Base-by-base conservation (phyloP, 2,888 invertebrate species). In the Troilus luridus region DNA sequence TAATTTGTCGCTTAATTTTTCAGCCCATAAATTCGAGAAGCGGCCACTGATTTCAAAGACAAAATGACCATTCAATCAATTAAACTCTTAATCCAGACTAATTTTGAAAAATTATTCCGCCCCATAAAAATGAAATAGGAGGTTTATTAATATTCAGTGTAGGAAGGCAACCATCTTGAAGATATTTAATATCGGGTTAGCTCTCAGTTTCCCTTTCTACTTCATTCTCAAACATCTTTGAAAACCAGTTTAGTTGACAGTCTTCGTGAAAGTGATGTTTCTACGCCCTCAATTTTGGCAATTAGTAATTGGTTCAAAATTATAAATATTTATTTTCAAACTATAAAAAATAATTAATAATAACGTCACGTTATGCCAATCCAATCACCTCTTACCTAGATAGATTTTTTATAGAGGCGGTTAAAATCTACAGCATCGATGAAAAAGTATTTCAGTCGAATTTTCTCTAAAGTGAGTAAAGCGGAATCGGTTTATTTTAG, bases 191-290 rank as follows among this genome's bases (percentile, higher is more conserved):
- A 77, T 77, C 27, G 72, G 72, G 72, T 77, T 77, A 6, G 27
- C 72, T 77, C 72, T 41, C 27, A 77, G 72, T 27, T 77, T 77
- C 72, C 72, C 72, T 77, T 77, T 77, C 72, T 41, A 5, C 72
- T 41, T 1, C 17, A 2, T 27, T 19, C 41, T 41, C 27, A 77
- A 72, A 72, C 72, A 77, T 77, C 72, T 77, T 41, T 41, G 41
- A 11, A 77, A 77, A 77, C 72, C 72, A 41, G 72, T 77, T 77
- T 77, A 19, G 72, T 77, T 77, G 72, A 77, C 72, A 77, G 41
- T 77, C 72, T 77, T 77, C 17, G 72, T 77, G 72, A 77, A 77
- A 77, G 72, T 77, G 72, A 77, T 77, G 72, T 77, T 77, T 77
- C 27, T 27, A 41, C 12, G 72, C 3, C 72, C 27, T 41, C 12